These are phyloP conservation scores for Chrysolina haemoptera DNA, from an alignment of 2,888 invertebrate species.

Conservation along the genomic window DNA sequence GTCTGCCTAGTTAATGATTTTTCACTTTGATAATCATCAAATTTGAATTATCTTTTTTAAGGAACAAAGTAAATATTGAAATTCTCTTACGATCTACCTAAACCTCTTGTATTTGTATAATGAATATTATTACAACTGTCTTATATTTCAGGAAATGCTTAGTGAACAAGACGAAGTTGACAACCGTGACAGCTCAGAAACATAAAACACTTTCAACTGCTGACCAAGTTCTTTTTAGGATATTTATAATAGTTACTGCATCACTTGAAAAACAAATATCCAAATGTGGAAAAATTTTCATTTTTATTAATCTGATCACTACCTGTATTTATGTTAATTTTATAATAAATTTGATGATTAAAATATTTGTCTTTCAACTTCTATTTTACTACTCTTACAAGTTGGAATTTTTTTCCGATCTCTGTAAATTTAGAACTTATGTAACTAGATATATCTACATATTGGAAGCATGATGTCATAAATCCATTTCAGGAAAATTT, in stretches of 20 bases:
- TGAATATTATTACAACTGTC: background rate
- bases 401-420: background rate
- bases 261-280: background rate
- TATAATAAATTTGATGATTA: background rate
- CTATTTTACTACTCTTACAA: background rate
- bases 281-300: background rate
- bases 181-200: background rate
- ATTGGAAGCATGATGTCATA: too few relatives aligned
- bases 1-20: too few relatives aligned
- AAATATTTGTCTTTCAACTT: background rate
- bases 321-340: background rate
- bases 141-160: constrained; percentile 41
- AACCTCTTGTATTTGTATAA: background rate
- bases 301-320: background rate
- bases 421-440: background rate
- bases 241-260: constrained; percentile 1
- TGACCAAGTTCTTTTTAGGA: constrained; percentile 1
- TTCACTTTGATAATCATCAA: background rate
- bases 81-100: background rate
- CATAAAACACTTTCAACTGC: constrained; percentile 1
- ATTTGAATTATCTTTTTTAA: background rate
- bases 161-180: constrained; percentile 41
- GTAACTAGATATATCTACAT: too few relatives aligned
- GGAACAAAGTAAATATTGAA: constrained; percentile 18
- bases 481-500: too few relatives aligned